Evolutionary conservation across 2,888 invertebrate species (phyloP).

Genomic region (Neoscelio sp.): DNA sequence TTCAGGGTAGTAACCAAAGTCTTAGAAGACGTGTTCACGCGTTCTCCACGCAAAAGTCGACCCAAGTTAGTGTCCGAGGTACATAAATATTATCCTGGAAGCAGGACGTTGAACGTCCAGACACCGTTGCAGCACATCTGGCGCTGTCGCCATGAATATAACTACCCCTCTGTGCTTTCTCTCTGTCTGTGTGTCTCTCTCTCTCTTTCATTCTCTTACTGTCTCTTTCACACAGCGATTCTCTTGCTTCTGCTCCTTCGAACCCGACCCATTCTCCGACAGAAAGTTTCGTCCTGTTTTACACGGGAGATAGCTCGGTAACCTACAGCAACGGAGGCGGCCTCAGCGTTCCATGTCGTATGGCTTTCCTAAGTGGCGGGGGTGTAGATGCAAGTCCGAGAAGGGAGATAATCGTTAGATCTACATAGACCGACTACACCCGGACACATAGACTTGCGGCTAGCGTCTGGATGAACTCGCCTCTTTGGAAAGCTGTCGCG

Average conservation of each 20-base stretch:
- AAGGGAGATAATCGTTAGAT: conserved; percentile 66
- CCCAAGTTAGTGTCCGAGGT: conserved; percentile 78
- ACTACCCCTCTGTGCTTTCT: conserved; percentile 60
- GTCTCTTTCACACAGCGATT: conserved; percentile 5
- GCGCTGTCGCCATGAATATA: conserved; percentile 77
- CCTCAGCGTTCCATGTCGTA: conserved; percentile 56
- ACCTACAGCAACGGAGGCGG: conserved; percentile 64
- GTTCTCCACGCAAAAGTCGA: conserved; percentile 56
- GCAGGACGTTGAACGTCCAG: conserved; percentile 78
- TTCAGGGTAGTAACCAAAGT: conserved; percentile 45
- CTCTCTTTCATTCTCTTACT: conserved; percentile 30
- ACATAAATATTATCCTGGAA: conserved; percentile 79
- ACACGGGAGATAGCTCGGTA: conserved; percentile 68
- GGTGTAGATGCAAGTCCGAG: conserved; percentile 53
- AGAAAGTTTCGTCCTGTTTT: conserved; percentile 69
- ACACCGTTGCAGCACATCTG: conserved; percentile 74
- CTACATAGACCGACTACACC: conserved; percentile 53
- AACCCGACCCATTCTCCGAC: conserved; percentile 49
- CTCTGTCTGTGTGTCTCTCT: conserved; percentile 34
- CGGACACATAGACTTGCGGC: conserved; percentile 38
- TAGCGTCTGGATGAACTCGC: conserved; percentile 43
- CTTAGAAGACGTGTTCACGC: conserved; percentile 61
- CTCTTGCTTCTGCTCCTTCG: conserved; percentile 33
- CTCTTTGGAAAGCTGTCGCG: conserved; percentile 43
- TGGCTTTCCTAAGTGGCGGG: conserved; percentile 49